Evolutionary conservation across 2,113 vertebrate species (phyloP).

Genomic region (Dicaeum eximium): DNA sequence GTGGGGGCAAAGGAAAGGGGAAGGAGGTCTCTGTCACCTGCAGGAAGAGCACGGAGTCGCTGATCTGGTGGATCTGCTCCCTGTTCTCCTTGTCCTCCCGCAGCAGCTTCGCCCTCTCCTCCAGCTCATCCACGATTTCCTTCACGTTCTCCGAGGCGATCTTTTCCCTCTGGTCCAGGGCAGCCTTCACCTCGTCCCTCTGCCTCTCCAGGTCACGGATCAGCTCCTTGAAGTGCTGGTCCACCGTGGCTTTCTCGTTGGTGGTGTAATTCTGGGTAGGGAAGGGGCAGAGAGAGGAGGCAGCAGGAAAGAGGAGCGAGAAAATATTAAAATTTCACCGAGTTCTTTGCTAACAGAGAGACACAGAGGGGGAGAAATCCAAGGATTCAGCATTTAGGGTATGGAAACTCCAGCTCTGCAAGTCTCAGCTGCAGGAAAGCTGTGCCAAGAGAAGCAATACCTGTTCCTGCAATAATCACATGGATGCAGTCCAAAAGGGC

Average conservation of each 20-base stretch:
- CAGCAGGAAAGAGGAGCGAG: background rate
- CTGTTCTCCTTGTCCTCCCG: constrained; percentile 77
- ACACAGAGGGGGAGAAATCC: background rate
- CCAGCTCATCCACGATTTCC: constrained; percentile 75
- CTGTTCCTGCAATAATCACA: background rate
- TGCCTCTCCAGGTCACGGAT: constrained; percentile 79
- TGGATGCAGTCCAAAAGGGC: background rate
- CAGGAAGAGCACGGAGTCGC: constrained; percentile 78
- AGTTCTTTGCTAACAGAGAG: background rate
- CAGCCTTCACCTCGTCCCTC: constrained; percentile 76
- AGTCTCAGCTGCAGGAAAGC: background rate
- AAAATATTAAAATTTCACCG: background rate
- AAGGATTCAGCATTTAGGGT: background rate
- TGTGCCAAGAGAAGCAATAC: background rate
- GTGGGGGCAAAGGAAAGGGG: background rate
- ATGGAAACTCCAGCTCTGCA: background rate
- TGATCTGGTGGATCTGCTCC: constrained; percentile 79
- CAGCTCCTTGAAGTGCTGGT: constrained; percentile 79
- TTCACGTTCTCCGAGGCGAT: constrained; percentile 75
- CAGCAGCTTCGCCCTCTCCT: constrained; percentile 75
- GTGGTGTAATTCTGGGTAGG: constrained; percentile 74
- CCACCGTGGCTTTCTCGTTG: constrained; percentile 77
- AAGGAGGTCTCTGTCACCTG: constrained; percentile 55
- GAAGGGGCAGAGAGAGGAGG: background rate
- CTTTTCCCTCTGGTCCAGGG: constrained; percentile 76